Conservation (phyloP, 2,113 vertebrate species). For the Brienomyrus longianalis region DNA sequence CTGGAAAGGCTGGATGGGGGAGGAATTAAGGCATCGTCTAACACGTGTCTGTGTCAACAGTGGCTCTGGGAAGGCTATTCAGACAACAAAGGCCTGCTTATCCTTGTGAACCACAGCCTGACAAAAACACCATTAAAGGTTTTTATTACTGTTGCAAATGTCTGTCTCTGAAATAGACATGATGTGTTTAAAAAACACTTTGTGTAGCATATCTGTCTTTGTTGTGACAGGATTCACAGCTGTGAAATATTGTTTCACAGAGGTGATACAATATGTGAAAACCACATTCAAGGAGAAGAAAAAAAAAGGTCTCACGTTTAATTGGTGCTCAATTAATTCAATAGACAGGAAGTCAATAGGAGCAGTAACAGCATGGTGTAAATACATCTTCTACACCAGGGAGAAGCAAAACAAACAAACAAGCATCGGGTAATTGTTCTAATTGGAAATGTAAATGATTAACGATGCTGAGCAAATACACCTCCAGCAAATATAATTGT, state of each 20-base stretch:
- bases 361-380: neutral
- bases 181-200: slow-evolving; percentile 4
- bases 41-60: slow-evolving; percentile 42
- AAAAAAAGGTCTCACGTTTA: neutral
- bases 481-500: slow-evolving; percentile 10
- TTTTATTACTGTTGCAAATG: neutral
- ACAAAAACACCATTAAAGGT: neutral
- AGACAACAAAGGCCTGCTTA: slow-evolving; percentile 5
- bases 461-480: slow-evolving; percentile 2
- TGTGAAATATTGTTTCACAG: neutral
- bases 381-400: neutral
- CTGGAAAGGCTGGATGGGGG: slow-evolving; percentile 30
- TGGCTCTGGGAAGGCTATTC: slow-evolving; percentile 36
- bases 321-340: slow-evolving; percentile 3
- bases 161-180: neutral
- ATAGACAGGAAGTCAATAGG: slow-evolving; percentile 6
- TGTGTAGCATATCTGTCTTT: neutral
- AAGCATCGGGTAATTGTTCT: slow-evolving; percentile 2
- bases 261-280: neutral
- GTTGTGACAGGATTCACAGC: slow-evolving; percentile 1
- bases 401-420: slow-evolving; percentile 10
- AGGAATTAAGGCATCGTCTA: slow-evolving; percentile 40
- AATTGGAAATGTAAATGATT: slow-evolving; percentile 16
- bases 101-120: neutral
- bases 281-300: neutral